Base-by-base conservation (phyloP, 2,113 vertebrate genomes). In the Ovis canadensis region DNA sequence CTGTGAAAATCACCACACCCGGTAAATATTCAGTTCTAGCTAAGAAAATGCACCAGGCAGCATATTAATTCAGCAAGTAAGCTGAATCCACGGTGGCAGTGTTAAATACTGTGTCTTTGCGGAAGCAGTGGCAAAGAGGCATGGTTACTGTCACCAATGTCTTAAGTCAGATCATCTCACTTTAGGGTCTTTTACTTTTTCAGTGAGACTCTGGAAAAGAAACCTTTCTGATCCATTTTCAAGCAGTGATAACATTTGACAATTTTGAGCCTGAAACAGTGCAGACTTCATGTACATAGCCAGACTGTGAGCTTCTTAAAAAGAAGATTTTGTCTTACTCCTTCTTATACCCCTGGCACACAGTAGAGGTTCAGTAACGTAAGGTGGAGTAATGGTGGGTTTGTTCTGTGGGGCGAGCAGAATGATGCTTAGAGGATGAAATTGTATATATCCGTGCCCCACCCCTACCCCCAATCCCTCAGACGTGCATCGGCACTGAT, bases 121-220 rank as follows among this genome's bases (percentile, higher is more conserved):
- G 1, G 86, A 93, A 89, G 91, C 48, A 64, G 25, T 59, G 36
- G n/a, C 81, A 89, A 45, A 80, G 57, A 91, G 89, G 78, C 74
- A 74, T 64, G 78, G 48, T 91, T 88, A 29, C 43, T 83, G 13
- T 60, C 95, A 50, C 83, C 17, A 3, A 5, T 55, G 67, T 71
- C 87, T 86, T 86, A 93, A 90, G 55, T 91, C 93, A 95, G 54
- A 54, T 83, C 59, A 77, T 90, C 50, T 85, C 3, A 4, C 64
- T 82, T 86, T 64, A 81, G 48, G 33, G 59, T 80, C 82, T 95
- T 96, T 78, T 77, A 25, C 74, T 83, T 97, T 94, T 97, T 94
- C 71, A 80, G 0, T 77, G 67, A 94, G 16, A 89, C 50, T 93
- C 85, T 94, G 57, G 48, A 89, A 90, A 95, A 40, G 55, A 97